Base-by-base conservation (phyloP, 1,140 invertebrate species). In the Drosophila kepulauana region DNA sequence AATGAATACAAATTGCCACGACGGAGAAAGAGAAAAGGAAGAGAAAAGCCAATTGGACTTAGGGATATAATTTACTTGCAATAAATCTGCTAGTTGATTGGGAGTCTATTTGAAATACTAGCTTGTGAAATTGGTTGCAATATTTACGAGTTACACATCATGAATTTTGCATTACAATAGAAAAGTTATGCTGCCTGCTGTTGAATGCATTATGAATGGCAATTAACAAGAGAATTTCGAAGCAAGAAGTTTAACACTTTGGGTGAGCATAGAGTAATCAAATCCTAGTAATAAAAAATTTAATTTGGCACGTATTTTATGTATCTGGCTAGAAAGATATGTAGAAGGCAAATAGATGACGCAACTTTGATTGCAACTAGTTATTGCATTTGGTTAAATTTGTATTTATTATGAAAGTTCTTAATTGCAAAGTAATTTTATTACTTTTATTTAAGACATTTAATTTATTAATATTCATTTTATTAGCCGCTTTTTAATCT, bases 1-100 rank as follows among this genome's bases (percentile, higher is more conserved):
- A 73, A 73, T 68, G 70, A 54, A 68, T 54, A 61, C 48, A 54
- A 73, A 73, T 73, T 67, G 49, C 1, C 11, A 5, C 1, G 25
- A 20, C 1, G 28, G 28, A 15, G 13, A 30, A 11, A 35, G 35
- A 10, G 7, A 38, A 33, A 11, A 6, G 4, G 10, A 7, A 56
- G 11, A 13, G 11, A 13, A 52, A 28, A 43, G 6, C 10, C 41
- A 45, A 28, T 8, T 8, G 2, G 13, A 56, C 16, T 66, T 16
- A 35, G 4, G 58, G 16, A 52, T 28, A 57, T 59, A 41, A 38
- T 38, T 59, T 48, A 20, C 25, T 38, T 30, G 65, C 45, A 61
- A 68, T 68, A 68, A 68, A 61, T 51, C 13, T 15, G 7, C 20
- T 51, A 67, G 8, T 33, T 25, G 41, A 25, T 25, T 49, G 48